Base-by-base conservation (phyloP, 2,888 invertebrate genomes). In the Lasioglossum lativentre region DNA sequence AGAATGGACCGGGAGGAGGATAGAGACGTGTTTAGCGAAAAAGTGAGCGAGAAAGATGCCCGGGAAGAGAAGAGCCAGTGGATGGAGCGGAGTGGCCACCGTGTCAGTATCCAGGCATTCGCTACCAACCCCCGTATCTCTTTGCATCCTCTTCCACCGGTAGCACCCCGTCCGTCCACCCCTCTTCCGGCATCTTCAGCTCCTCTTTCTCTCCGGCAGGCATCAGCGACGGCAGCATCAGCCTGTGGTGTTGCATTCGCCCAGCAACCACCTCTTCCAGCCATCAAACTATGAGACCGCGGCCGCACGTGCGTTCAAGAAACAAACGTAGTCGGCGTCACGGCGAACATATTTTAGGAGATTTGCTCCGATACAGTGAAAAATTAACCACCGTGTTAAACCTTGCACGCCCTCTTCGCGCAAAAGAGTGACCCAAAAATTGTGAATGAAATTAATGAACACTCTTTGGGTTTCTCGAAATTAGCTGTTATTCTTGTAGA, bases 81-180 rank as follows among this genome's bases (percentile, higher is more conserved):
- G 83, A 78, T 82, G 75, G 71, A 86, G 75, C 85, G 63, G 82
- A 80, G 86, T 88, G 86, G 82, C 88, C 86, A 86, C 63, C 82
- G 92, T 91, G 88, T 90, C 92, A 89, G 91, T 89, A 90, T 88
- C 91, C 92, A 88, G 86, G 89, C 91, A 89, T 90, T 89, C 82
- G 80, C 90, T 78, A 73, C 72, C 88, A 79, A 86, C 88, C 88
- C 83, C 59, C 68, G 80, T 73, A 71, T 77, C 87, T 84, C 79
- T 80, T 83, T 80, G 78, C 88, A 75, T 80, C 80, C 80, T 86
- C 80, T 79, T 75, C 76, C 83, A 40, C 63, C 73, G 71, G 78
- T 82, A 75, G 70, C 85, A 75, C 76, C 75, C 38, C 71, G 40
- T 42, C 47, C 27, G 47, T 30, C 75, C 40, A 52, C 45, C 85